phyloP scores from a whole-genome alignment of 2,888 invertebrate genomes.

The Eupithecia subumbrata region DNA sequence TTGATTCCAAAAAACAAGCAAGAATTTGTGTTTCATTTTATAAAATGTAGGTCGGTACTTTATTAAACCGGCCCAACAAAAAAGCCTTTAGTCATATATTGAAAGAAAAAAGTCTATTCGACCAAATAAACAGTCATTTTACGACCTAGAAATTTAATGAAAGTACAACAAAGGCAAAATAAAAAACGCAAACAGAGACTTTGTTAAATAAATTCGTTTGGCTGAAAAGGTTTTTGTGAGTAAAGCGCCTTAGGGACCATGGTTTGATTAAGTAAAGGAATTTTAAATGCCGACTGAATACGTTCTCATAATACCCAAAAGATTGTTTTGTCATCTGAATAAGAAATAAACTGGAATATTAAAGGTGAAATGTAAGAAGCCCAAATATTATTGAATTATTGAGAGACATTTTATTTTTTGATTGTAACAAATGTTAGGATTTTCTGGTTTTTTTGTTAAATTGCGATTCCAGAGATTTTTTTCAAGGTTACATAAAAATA shows the following conservation, averaged over 20 bases:
- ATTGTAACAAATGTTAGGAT: neutral
- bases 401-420: neutral
- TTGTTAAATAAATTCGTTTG: neutral
- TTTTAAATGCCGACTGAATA: neutral
- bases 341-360: neutral
- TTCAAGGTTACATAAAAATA: neutral
- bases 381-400: too few species aligned
- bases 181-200: neutral
- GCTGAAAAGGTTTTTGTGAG: neutral
- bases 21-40: neutral
- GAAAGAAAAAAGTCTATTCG: neutral
- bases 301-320: neutral
- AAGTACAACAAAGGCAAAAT: neutral
- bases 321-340: neutral
- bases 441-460: neutral
- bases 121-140: neutral
- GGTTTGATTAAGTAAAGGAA: neutral
- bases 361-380: neutral
- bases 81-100: neutral
- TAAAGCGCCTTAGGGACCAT: neutral
- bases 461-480: neutral
- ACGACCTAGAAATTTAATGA: neutral
- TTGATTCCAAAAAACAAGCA: neutral
- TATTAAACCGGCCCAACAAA: neutral
- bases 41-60: neutral